These are phyloP conservation scores for Seira musarum DNA, from an alignment of 2,888 invertebrate genomes.

Conservation along the genomic window DNA sequence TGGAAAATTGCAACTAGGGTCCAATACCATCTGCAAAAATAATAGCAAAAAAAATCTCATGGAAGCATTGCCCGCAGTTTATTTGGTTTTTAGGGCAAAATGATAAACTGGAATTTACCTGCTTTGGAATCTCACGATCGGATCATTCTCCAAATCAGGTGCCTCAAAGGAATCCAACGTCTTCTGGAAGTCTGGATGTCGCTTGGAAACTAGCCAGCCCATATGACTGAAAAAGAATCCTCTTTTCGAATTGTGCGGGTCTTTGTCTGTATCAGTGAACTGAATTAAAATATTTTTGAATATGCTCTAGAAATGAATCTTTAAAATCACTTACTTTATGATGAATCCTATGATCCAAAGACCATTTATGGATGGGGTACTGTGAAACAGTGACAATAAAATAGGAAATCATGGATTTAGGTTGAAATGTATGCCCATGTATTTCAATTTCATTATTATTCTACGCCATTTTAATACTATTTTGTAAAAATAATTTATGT, in stretches of 20 bases:
- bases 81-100: not conserved
- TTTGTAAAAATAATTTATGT: conserved; percentile 62
- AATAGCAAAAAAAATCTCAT: too few species aligned
- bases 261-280: conserved; percentile 93
- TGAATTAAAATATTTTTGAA: too few species aligned
- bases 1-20: not conserved
- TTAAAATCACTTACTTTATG: too few species aligned
- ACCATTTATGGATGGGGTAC: conserved; percentile 72
- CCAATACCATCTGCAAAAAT: not conserved
- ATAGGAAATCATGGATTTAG: not conserved
- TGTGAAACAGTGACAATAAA: not conserved
- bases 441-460: too few species aligned
- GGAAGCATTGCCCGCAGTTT: too few species aligned
- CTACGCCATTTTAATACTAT: not conserved
- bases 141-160: conserved; percentile 86
- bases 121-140: conserved; percentile 89
- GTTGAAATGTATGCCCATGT: not conserved
- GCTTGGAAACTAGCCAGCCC: conserved; percentile 93
- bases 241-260: conserved; percentile 92
- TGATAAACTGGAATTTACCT: conserved; percentile 75
- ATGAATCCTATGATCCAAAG: conserved; percentile 85
- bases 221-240: conserved; percentile 98
- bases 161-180: conserved; percentile 91
- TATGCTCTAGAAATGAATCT: too few species aligned
- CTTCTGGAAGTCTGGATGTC: conserved; percentile 90